Evolutionary conservation across 2,113 vertebrate genomes (phyloP), one percentile per base, ranked within the genome.

Genomic region (Rhea pennata): DNA sequence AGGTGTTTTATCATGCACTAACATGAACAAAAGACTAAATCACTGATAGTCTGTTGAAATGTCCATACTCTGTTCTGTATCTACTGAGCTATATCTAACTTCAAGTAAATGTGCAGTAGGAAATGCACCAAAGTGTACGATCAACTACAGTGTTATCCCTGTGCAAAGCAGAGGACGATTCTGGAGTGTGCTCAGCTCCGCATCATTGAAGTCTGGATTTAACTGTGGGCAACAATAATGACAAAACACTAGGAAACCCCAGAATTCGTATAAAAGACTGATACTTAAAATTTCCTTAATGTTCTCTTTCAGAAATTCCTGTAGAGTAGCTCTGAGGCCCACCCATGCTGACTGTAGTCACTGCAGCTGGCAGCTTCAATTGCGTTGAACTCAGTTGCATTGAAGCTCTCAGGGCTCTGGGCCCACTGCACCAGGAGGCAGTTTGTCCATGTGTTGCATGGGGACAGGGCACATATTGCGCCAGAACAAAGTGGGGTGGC

Each of bases 81-180:
- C 33, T 64, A 20, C 26, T 51, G 8, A 29, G 12, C 53, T 93
- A 56, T 78, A 24, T 9, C 67, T 39, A 23, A 3, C 29, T 53
- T 82, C 26, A 75, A 87, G 51, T 13, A 81, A 42, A 78, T 11
- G 10, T 24, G 26, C 24, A 50, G 16, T 10, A 39, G 88, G 50
- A 87, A 66, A 48, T 81, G 42, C 0, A 0, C 24, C 17, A 3
- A 14, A n/a, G 4, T 2, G 2, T 36, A 4, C 2, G n/a, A 23
- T 3, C 62, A 24, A 44, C 15, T 62, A n/a, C 48, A 67, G 26
- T 0, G 0, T 84, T 24, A 58, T 40, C 27, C 50, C 4, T 22
- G 16, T 73, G 50, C 31, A 46, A 75, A 66, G 7, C 2, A 40
- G 24, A 4, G 5, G 1, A 42, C 42, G 15, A 22, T 15, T 85